Percentiles rank a stretch among this genome's conserved stretches.
Conservation (phyloP, 2,888 invertebrate species). For the Apamea monoglypha region DNA sequence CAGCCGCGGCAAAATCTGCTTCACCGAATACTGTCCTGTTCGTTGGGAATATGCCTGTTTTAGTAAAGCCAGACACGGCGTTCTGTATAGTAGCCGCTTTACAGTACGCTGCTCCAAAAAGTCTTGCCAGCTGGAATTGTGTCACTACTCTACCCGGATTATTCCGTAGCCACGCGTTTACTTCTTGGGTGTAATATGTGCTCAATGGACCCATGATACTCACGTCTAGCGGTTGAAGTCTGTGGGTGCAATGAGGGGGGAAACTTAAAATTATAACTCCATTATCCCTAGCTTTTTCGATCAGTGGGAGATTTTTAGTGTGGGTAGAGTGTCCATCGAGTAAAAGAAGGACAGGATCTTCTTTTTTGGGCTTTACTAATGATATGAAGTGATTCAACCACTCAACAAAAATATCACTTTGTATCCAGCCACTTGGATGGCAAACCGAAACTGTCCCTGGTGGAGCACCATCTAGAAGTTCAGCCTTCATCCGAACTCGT, state of each 20-base stretch:
- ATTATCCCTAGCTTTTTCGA: constrained; percentile 7
- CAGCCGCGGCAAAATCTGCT: constrained; percentile 9
- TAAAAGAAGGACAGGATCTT: constrained; percentile 3
- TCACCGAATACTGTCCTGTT: constrained; percentile 5
- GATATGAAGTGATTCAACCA: constrained; percentile 11
- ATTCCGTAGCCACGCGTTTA: constrained; percentile 11
- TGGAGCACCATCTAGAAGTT: constrained; percentile 9
- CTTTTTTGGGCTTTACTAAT: constrained; percentile 2
- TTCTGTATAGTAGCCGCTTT: constrained; percentile 6
- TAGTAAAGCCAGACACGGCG: neutral
- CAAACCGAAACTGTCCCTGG: constrained; percentile 16
- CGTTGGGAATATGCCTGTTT: constrained; percentile 2
- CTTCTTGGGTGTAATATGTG: constrained; percentile 5
- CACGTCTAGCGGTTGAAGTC: constrained; percentile 3
- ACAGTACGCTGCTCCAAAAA: constrained; percentile 5
- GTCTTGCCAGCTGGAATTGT: constrained; percentile 9
- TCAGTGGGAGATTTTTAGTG: constrained; percentile 3
- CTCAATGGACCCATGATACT: constrained; percentile 7
- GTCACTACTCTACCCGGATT: constrained; percentile 9
- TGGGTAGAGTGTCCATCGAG: constrained; percentile 15
- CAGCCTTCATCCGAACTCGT: constrained; percentile 8
- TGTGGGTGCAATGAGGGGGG: constrained; percentile 16
- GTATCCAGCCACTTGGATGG: constrained; percentile 7
- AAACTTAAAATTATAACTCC: constrained; percentile 10
- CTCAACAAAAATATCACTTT: constrained; percentile 9